Base-by-base conservation (phyloP, 2,888 invertebrate species). In the Clepsis dumicolana region DNA sequence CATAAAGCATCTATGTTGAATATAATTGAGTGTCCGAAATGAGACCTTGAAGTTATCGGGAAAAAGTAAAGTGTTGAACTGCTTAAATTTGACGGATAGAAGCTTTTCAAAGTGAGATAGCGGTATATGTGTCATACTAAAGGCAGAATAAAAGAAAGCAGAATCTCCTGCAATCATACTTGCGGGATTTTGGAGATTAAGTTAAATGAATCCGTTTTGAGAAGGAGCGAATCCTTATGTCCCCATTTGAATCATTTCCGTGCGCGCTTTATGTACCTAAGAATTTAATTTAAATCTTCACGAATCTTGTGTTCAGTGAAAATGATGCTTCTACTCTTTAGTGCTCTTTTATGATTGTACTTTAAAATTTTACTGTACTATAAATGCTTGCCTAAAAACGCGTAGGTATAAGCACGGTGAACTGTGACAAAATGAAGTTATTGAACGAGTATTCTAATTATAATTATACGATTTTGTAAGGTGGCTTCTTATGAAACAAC, bases 141-240 rank as follows among this genome's bases (percentile, higher is more conserved):
- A 25, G n/a, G 41, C 18, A 16, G 27, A 59, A 35, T 21, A 44
- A 44, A 59, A 38, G 24, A 18, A 27, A 41, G 7, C 56, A 32
- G 0, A 35, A 57, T 41, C 25, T 57, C 10, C 25, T 25, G 59
- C 59, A 27, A 59, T 44, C 18, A 44, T 27, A 44, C 59, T 59
- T 44, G 41, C 41, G 44, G 44, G 27, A 25, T 27, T 21, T 44
- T 12, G 38, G 27, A 27, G 41, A 44, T 44, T 59, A 59, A 44
- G 44, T 24, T 27, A 41, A 59, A 59, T 29, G 44, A 59, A 59
- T 44, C 44, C 41, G 59, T 59, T 59, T 59, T 44, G 59, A 16
- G 12, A 14, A 54, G 16, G 27, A 59, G 59, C 27, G 27, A 44
- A 59, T 59, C 44, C 25, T 38, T 25, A 25, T 41, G 57, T 59